phyloP scores from a whole-genome alignment of 2,797 vertebrate species.

The Mormyrus hasselquistii region DNA sequence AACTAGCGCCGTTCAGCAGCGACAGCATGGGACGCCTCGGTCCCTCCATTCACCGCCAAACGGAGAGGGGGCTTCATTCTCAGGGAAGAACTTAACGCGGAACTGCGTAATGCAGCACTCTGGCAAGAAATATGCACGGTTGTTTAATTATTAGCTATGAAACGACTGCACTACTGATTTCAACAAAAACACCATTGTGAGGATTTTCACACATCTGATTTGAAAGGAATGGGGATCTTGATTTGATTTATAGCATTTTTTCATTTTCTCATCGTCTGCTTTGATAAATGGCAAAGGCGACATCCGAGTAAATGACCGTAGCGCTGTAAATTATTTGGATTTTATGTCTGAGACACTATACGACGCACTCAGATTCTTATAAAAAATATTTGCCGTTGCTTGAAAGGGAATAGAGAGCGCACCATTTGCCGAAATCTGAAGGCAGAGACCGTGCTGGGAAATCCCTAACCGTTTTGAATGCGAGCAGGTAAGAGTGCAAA shows the following conservation, averaged over 20 bases:
- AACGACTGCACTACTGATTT: neutral
- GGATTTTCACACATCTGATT: neutral
- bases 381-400: neutral
- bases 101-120: neutral
- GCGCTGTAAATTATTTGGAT: neutral
- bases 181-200: neutral
- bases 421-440: neutral
- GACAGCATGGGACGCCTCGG: neutral
- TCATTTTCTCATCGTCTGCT: neutral
- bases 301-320: neutral
- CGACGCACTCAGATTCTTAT: neutral
- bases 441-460: conserved; percentile 22
- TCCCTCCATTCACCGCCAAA: neutral
- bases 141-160: neutral
- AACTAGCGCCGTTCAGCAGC: neutral
- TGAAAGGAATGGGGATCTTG: neutral
- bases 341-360: neutral
- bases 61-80: neutral
- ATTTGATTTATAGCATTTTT: neutral
- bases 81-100: neutral
- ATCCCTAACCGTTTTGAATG: conserved; percentile 17
- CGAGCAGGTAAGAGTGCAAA: conserved; percentile 39
- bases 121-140: neutral
- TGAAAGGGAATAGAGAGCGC: conserved; percentile 19
- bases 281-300: neutral